These are phyloP conservation scores for Ceratina japonica DNA, from an alignment of 1,140 invertebrate species.

Conservation along the genomic window DNA sequence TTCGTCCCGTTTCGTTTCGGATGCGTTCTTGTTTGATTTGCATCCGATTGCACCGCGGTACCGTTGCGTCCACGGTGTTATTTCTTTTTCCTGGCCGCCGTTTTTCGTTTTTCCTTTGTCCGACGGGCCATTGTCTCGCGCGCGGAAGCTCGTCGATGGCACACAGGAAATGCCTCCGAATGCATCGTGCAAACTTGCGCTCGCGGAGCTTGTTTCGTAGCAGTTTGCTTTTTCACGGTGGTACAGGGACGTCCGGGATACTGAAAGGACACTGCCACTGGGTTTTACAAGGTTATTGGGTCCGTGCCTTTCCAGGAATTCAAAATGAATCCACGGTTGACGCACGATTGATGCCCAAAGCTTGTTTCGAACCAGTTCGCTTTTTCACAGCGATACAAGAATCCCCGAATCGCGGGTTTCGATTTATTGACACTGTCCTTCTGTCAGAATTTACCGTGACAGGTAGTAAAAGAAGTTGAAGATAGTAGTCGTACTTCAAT, in stretches of 20 bases:
- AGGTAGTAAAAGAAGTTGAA: too few relatives aligned
- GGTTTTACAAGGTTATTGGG: too few relatives aligned
- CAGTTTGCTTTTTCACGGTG: constrained; percentile 1
- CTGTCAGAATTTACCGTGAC: too few relatives aligned
- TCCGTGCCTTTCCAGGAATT: too few relatives aligned
- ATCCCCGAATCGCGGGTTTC: too few relatives aligned
- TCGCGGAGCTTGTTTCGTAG: neutral
- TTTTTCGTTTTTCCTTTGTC: constrained; percentile 26
- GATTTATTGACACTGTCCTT: too few relatives aligned
- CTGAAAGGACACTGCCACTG: too few relatives aligned
- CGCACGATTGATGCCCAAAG: too few relatives aligned
- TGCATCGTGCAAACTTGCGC: constrained; percentile 5
- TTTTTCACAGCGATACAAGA: too few relatives aligned
- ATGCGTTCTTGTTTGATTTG: constrained; percentile 30
- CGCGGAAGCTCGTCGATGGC: constrained; percentile 38
- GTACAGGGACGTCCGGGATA: neutral
- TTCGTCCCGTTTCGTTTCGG: constrained; percentile 4
- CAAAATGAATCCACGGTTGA: too few relatives aligned
- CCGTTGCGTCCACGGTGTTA: neutral
- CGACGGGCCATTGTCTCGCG: constrained; percentile 29
- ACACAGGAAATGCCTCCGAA: constrained; percentile 6
- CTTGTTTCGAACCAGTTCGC: too few relatives aligned
- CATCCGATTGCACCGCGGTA: constrained; percentile 27
- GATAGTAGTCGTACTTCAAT: too few relatives aligned
- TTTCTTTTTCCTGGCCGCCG: constrained; percentile 2